Percentiles rank a stretch among this genome's conserved stretches.
phyloP scores from a whole-genome alignment of 2,113 vertebrate species.

The Chionis minor region DNA sequence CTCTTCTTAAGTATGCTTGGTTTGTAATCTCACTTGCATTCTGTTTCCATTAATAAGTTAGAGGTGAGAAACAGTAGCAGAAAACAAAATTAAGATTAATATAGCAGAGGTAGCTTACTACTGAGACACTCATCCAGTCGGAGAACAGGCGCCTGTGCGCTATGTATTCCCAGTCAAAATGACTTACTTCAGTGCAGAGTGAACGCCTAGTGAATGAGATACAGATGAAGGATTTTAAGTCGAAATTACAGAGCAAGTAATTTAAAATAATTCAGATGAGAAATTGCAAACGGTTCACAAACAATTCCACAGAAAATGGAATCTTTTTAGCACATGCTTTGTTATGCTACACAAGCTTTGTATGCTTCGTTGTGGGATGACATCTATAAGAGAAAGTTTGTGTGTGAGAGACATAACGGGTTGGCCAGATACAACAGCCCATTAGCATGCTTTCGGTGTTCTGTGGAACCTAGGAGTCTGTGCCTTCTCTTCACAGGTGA shows the following conservation, averaged over 20 bases:
- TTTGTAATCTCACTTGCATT: not conserved
- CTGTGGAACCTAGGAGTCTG: too few species aligned
- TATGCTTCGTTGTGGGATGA: not conserved
- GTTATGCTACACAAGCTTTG: not conserved
- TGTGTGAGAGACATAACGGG: fast-evolving
- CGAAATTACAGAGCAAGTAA: not conserved
- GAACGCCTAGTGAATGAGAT: not conserved
- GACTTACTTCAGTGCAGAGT: not conserved
- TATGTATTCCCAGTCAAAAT: not conserved
- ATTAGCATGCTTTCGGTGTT: not conserved
- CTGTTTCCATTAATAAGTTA: not conserved
- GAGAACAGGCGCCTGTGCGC: fast-evolving
- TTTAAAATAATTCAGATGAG: not conserved
- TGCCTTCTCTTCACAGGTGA: not conserved
- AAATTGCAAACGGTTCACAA: not conserved
- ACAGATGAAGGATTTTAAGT: not conserved
- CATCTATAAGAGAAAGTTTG: not conserved
- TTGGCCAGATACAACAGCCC: not conserved
- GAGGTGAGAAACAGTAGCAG: not conserved
- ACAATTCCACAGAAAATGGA: not conserved
- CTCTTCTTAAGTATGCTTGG: not conserved
- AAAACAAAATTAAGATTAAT: not conserved
- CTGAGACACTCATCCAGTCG: not conserved
- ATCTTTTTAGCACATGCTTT: not conserved
- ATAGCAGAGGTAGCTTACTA: not conserved